phyloP scores from a whole-genome alignment of 1,140 invertebrate genomes.

The Tetranychus urticae region DNA sequence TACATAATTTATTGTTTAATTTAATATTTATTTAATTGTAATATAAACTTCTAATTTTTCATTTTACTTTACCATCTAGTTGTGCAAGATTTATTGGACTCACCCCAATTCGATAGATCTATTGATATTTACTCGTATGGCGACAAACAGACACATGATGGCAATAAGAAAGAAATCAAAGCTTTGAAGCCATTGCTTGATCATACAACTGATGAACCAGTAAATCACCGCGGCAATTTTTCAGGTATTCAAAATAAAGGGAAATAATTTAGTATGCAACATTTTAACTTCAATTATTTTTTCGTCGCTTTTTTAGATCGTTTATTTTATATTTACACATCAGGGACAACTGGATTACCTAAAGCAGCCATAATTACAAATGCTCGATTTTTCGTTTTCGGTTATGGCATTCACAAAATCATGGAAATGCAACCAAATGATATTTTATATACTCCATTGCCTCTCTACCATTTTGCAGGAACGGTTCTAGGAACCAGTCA shows the following conservation, averaged over 20 bases:
- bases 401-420: conserved; percentile 2
- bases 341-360: conserved; percentile 65
- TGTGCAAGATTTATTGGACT: too few species aligned
- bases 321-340: conserved; percentile 59
- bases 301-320: conserved; percentile 4
- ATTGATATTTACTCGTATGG: too few species aligned
- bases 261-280: background rate
- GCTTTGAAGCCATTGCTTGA: too few species aligned
- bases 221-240: too few species aligned
- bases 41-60: too few species aligned
- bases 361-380: conserved; percentile 55
- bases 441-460: conserved; percentile 35
- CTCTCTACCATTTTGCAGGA: conserved; percentile 45
- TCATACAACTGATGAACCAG: too few species aligned
- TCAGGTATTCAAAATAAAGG: background rate
- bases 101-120: too few species aligned
- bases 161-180: too few species aligned
- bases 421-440: conserved; percentile 31
- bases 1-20: too few species aligned
- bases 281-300: background rate
- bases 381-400: conserved; percentile 6
- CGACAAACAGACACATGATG: too few species aligned
- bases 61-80: too few species aligned
- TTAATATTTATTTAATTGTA: too few species aligned
- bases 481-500: conserved; percentile 24